phyloP scores from a whole-genome alignment of 1,140 invertebrate genomes.

The Drosophila bocqueti region DNA sequence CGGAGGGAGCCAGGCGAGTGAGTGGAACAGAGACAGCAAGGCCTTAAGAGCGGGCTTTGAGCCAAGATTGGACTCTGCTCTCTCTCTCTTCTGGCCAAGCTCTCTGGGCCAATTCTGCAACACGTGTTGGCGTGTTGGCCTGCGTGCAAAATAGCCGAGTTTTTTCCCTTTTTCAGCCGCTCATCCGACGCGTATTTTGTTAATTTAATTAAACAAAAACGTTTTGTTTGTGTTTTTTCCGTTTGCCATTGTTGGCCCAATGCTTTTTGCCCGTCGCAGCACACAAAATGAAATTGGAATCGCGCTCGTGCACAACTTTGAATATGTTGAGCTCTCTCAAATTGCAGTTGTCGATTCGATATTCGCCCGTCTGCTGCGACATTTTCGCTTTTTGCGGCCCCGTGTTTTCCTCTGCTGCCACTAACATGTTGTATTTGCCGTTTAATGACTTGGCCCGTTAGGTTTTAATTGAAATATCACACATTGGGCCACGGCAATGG shows the following conservation, averaged over 20 bases:
- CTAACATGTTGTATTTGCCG: slow-evolving; percentile 57
- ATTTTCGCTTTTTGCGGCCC: slow-evolving; percentile 41
- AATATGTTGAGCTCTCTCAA: slow-evolving; percentile 68
- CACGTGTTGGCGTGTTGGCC: slow-evolving; percentile 65
- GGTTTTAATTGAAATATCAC: slow-evolving; percentile 81
- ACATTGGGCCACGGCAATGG: slow-evolving; percentile 57
- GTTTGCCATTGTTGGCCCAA: slow-evolving; percentile 28
- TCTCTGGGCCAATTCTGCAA: slow-evolving; percentile 40
- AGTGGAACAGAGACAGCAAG: slow-evolving; percentile 9
- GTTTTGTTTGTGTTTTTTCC: slow-evolving; percentile 79
- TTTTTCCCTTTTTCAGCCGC: slow-evolving; percentile 36
- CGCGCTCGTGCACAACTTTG: slow-evolving; percentile 69
- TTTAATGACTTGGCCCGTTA: slow-evolving; percentile 79
- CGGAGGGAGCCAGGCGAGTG: neutral
- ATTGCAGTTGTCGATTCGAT: slow-evolving; percentile 41
- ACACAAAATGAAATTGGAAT: slow-evolving; percentile 70
- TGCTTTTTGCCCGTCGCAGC: slow-evolving; percentile 32
- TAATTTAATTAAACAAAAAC: slow-evolving; percentile 83
- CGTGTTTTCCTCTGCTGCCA: slow-evolving; percentile 24
- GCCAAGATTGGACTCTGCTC: slow-evolving; percentile 4
- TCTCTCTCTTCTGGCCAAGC: slow-evolving; percentile 38
- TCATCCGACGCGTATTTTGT: slow-evolving; percentile 77
- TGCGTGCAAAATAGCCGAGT: slow-evolving; percentile 74
- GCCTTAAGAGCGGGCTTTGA: slow-evolving; percentile 37
- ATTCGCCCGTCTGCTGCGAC: slow-evolving; percentile 44